These are phyloP conservation scores for Thomomys bottae DNA, from an alignment of 2,113 vertebrate species.

Conservation along the genomic window DNA sequence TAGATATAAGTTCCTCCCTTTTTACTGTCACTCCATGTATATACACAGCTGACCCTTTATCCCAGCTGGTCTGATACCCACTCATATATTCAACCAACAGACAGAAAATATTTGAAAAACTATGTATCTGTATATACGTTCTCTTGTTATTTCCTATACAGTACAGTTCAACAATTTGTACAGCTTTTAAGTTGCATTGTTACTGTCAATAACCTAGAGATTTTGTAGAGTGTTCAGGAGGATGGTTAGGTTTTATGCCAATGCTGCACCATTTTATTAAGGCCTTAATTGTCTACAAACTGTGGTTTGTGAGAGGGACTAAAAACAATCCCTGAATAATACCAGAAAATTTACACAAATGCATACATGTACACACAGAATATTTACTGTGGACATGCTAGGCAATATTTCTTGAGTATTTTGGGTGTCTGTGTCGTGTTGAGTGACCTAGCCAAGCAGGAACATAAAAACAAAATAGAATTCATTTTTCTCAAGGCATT, in stretches of 20 bases:
- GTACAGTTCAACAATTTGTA: not conserved
- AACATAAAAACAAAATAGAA: constrained; percentile 68
- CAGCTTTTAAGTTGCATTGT: not conserved
- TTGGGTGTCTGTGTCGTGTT: not conserved
- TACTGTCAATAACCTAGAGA: not conserved
- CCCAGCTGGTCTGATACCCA: not conserved
- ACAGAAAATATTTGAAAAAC: not conserved
- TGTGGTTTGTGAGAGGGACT: not conserved
- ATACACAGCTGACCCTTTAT: no score
- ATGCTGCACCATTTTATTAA: not conserved
- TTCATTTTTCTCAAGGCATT: constrained; percentile 25
- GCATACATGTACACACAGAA: not conserved
- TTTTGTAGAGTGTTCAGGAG: not conserved
- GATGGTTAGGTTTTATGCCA: no score
- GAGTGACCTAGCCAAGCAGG: not conserved
- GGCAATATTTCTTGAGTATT: not conserved
- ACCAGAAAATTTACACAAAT: not conserved
- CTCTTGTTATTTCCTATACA: not conserved
- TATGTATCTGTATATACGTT: not conserved
- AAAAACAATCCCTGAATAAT: not conserved
- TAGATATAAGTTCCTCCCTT: not conserved
- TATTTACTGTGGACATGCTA: constrained; percentile 3
- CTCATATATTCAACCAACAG: not conserved
- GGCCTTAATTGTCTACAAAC: not conserved
- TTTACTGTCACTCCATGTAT: not conserved